Conservation (phyloP, 2,797 vertebrate genomes). For the Pseudotriccus pelzelni region DNA sequence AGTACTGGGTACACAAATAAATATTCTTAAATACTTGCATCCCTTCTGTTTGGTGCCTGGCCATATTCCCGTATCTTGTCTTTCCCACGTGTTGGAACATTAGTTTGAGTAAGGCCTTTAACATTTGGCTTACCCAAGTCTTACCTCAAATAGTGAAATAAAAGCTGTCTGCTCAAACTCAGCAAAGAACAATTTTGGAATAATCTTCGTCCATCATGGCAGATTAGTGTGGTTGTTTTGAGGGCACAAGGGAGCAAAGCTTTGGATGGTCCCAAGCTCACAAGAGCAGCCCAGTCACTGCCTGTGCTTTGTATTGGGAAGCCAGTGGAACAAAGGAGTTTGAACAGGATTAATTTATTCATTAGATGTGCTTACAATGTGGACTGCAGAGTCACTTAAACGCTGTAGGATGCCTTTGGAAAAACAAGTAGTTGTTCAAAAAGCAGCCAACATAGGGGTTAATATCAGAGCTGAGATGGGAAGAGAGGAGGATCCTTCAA, state of each 20-base stretch:
- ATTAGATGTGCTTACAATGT: conserved; percentile 74
- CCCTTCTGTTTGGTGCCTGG: neutral
- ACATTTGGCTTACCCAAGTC: neutral
- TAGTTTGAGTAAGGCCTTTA: neutral
- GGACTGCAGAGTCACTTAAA: conserved; percentile 62
- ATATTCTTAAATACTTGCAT: neutral
- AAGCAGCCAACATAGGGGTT: neutral
- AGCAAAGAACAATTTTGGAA: neutral
- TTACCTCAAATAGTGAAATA: neutral
- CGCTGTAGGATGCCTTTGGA: neutral
- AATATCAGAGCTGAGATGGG: neutral
- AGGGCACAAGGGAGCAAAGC: neutral
- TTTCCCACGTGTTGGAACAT: neutral
- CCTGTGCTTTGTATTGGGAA: neutral
- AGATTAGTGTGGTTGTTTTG: neutral
- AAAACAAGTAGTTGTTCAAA: neutral
- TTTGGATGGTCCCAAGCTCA: neutral
- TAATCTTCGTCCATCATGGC: neutral
- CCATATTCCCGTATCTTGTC: neutral
- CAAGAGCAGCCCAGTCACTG: neutral
- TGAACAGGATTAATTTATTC: conserved; percentile 78
- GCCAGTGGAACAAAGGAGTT: conserved; percentile 72
- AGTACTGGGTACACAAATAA: neutral
- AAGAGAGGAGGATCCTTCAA: neutral
- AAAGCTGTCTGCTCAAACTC: neutral